These are phyloP conservation scores for Cephalopachus bancanus DNA, from an alignment of 2,797 vertebrate species.

Conservation along the genomic window DNA sequence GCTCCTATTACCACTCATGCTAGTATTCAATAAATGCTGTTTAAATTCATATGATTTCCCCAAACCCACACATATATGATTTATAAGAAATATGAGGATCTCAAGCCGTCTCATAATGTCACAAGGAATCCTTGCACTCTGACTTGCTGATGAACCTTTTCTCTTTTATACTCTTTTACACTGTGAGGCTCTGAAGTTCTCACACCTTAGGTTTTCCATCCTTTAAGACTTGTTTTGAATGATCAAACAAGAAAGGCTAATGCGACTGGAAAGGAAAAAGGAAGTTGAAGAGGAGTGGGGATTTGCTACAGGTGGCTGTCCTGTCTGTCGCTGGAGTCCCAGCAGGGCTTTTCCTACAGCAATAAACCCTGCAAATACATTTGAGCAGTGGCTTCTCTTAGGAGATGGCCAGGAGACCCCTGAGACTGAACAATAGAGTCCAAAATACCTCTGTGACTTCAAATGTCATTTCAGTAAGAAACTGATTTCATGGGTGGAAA, in stretches of 20 bases:
- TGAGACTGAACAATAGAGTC: neutral
- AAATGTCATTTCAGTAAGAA: conserved; percentile 10
- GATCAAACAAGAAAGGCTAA: neutral
- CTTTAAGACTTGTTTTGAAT: neutral
- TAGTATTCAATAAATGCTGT: neutral
- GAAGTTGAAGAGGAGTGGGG: neutral
- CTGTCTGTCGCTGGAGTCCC: neutral
- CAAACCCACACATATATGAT: neutral
- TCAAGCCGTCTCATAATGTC: neutral
- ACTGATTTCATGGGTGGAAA: neutral
- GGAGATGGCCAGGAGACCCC: neutral
- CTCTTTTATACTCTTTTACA: neutral
- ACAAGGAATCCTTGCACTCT: neutral
- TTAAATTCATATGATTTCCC: neutral
- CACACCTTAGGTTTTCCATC: neutral
- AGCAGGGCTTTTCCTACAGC: neutral
- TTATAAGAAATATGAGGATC: neutral
- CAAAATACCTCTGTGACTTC: conserved; percentile 36
- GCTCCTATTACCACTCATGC: neutral
- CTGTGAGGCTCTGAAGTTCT: neutral
- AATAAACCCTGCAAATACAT: conserved; percentile 83
- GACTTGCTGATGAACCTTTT: neutral
- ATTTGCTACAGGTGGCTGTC: conserved; percentile 20
- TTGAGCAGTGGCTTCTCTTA: conserved; percentile 68
- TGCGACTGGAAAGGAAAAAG: neutral